Percentiles rank a stretch among this genome's conserved stretches.
These are phyloP conservation scores for Murina feae DNA, from an alignment of 2,113 vertebrate genomes.

Conservation along the genomic window DNA sequence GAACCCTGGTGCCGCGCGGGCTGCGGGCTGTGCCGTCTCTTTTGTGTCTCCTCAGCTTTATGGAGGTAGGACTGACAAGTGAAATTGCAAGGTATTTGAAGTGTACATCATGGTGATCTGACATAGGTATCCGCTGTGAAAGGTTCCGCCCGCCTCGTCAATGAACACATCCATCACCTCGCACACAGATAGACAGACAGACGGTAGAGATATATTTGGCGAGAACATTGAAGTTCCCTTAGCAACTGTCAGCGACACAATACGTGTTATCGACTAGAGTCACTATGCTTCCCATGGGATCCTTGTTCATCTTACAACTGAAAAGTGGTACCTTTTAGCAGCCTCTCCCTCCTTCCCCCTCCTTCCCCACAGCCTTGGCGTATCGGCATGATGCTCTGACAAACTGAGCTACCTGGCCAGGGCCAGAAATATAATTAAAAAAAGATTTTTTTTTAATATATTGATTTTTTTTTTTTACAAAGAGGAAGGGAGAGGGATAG, in stretches of 20 bases:
- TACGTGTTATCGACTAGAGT: neutral
- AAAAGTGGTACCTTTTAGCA: neutral
- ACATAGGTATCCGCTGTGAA: neutral
- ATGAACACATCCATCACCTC: neutral
- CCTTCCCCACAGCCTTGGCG: too few species aligned
- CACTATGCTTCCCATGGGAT: neutral
- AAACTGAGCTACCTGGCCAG: neutral
- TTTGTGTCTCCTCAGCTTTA: neutral
- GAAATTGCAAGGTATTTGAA: neutral
- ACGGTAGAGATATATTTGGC: neutral
- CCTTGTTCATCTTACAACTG: neutral
- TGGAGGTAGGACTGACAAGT: neutral
- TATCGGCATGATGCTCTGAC: too few species aligned
- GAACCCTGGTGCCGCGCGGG: neutral
- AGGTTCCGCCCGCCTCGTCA: neutral
- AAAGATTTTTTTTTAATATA: too few species aligned
- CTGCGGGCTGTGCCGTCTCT: neutral
- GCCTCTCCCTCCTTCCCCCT: neutral
- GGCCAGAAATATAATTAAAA: fast-evolving
- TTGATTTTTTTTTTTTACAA: too few species aligned
- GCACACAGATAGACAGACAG: fast-evolving
- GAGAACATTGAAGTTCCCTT: neutral
- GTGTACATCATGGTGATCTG: neutral
- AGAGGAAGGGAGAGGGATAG: too few species aligned
- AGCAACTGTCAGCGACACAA: neutral